Percentiles rank a stretch among this genome's conserved stretches.
These are phyloP conservation scores for Diaphora mendica DNA, from an alignment of 2,888 invertebrate species.

Conservation along the genomic window DNA sequence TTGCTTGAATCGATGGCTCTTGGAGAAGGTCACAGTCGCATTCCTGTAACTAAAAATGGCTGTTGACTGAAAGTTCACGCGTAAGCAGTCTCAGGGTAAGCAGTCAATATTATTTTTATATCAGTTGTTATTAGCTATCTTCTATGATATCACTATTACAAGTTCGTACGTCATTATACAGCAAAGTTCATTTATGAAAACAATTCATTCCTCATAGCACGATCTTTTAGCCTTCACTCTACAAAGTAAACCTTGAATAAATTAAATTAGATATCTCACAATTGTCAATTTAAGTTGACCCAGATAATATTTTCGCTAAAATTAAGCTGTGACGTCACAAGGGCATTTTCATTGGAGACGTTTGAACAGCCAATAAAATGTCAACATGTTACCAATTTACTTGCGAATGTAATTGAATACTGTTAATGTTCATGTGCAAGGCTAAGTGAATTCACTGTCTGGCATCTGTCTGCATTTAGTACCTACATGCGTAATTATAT, in stretches of 20 bases:
- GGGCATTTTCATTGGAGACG: conserved; percentile 53
- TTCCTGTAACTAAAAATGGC: no score
- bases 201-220: conserved; percentile 29
- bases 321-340: conserved; percentile 39
- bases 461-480: not conserved
- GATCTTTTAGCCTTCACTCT: conserved; percentile 26
- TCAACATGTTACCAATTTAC: conserved; percentile 54
- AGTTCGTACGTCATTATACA: conserved; percentile 1
- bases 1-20: no score
- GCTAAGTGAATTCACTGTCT: conserved; percentile 7
- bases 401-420: conserved; percentile 23
- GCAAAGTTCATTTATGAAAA: conserved; percentile 11
- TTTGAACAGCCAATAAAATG: conserved; percentile 53
- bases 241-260: conserved; percentile 42
- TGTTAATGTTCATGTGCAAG: conserved; percentile 10
- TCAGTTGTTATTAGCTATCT: no score
- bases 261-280: conserved; percentile 42
- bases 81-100: no score
- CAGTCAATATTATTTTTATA: no score
- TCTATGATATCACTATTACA: not conserved
- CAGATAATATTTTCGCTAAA: conserved; percentile 41
- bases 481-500: no score
- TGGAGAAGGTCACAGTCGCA: no score
- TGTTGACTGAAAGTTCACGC: no score
- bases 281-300: conserved; percentile 49